Evolutionary conservation across 2,888 invertebrate genomes (phyloP).

Genomic region (Biston betularia): DNA sequence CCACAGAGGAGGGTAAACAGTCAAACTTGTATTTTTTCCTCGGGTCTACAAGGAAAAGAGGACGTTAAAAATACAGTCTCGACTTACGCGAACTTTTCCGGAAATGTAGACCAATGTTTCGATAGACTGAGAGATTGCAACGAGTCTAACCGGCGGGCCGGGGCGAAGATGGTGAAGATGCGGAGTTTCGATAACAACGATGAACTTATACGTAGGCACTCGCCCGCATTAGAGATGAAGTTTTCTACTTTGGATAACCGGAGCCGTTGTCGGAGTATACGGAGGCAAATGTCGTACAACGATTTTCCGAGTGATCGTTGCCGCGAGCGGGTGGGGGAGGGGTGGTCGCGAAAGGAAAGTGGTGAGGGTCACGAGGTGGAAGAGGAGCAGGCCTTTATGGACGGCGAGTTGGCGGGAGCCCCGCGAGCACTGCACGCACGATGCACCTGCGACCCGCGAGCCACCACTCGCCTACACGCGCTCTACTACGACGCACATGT

Average conservation of each 20-base stretch:
- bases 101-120: conserved; percentile 82
- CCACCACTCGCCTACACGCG: conserved; percentile 70
- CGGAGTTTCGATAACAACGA: conserved; percentile 79
- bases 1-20: conserved; percentile 76
- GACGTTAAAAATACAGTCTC: conserved; percentile 72
- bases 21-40: conserved; percentile 77
- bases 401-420: conserved; percentile 69
- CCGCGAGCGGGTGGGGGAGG: conserved; percentile 70
- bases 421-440: conserved; percentile 69
- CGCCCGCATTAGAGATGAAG: conserved; percentile 71
- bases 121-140: conserved; percentile 76
- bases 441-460: conserved; percentile 74
- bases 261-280: conserved; percentile 78
- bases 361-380: conserved; percentile 53
- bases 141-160: conserved; percentile 61
- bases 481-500: conserved; percentile 81
- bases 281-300: conserved; percentile 82
- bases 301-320: conserved; percentile 80
- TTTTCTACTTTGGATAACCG: conserved; percentile 82
- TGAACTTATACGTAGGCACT: conserved; percentile 66
- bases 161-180: conserved; percentile 73
- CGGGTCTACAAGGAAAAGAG: conserved; percentile 73
- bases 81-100: conserved; percentile 80
- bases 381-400: conserved; percentile 74
- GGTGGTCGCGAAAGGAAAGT: conserved; percentile 71